A percentile compares a stretch with the other conserved stretches of the same genome.
Conservation (phyloP, 1,140 invertebrate species). For the Eufriesea mexicana region DNA sequence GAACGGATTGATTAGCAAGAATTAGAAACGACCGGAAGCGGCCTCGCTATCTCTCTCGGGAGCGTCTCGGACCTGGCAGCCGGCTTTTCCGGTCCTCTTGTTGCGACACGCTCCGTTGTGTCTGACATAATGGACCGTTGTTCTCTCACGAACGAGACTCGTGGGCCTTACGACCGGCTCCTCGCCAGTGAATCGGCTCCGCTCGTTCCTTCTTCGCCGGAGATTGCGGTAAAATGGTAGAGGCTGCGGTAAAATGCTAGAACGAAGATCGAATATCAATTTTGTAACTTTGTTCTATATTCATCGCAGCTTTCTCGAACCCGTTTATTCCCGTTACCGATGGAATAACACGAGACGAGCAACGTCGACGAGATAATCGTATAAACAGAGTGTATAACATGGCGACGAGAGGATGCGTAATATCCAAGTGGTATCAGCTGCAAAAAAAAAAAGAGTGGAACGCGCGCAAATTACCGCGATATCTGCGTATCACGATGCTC, state of each 20-base stretch:
- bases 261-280: too few species aligned
- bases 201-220: background rate
- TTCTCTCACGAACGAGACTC: conserved; percentile 32
- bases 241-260: background rate
- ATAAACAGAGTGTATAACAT: background rate
- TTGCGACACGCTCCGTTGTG: conserved; percentile 39
- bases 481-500: background rate
- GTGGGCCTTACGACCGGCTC: background rate
- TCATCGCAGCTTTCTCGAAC: too few species aligned
- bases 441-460: background rate
- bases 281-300: too few species aligned
- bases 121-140: conserved; percentile 50
- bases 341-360: too few species aligned
- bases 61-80: background rate
- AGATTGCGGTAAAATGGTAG: background rate
- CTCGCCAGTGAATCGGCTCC: background rate
- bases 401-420: background rate
- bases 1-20: conserved; percentile 54
- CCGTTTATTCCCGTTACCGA: too few species aligned
- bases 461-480: background rate
- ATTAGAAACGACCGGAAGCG: conserved; percentile 31
- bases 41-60: background rate
- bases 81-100: conserved; percentile 31
- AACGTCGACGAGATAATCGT: too few species aligned
- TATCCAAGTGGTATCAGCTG: too few species aligned